Evolutionary conservation across 2,888 invertebrate species (phyloP), one percentile per base, ranked within the genome.

Genomic region (Cataglyphis rosenhaueri): DNA sequence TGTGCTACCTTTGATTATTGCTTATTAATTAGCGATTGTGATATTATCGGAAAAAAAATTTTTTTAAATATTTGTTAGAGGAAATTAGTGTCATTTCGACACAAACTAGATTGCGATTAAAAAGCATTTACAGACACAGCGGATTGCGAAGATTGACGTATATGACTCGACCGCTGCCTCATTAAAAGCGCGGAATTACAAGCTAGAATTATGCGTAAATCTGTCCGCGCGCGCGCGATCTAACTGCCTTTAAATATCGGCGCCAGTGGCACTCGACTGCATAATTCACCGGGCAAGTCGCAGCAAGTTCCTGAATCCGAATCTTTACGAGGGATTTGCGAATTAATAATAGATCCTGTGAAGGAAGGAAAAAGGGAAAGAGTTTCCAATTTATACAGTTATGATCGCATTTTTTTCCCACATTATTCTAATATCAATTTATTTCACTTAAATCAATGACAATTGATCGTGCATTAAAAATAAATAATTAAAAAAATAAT

Each of bases 31-130:
- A 81, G 68, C 68, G 65, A 25, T 59, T 59, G n/a, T 29, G 84
- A 84, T 84, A 84, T 81, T 57, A 70, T 85, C 86, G 65, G 38
- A 32, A 18, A 12, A 61, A 59, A 84, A 82, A 75, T 83, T 85
- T 88, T 83, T 85, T 88, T 84, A 38, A 61, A 66, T 68, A 18
- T 57, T 41, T 57, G 41, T 76, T 64, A 48, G 52, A 44, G 32
- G 61, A 65, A 29, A 71, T 83, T 81, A 83, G 44, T 25, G 65
- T 52, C 41, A 38, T 62, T 59, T 32, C 55, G 18, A 59, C 38
- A 59, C 18, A 38, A 73, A 48, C 65, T 41, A 44, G 38, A 78
- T n/a, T n/a, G n/a, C 61, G 75, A 84, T 84, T 84, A 84, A 64
- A 82, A 75, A 68, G 82, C 57, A 70, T 70, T 65, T 48, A 25